Conservation (phyloP, 2,113 vertebrate species). For the Taurulus bubalis region DNA sequence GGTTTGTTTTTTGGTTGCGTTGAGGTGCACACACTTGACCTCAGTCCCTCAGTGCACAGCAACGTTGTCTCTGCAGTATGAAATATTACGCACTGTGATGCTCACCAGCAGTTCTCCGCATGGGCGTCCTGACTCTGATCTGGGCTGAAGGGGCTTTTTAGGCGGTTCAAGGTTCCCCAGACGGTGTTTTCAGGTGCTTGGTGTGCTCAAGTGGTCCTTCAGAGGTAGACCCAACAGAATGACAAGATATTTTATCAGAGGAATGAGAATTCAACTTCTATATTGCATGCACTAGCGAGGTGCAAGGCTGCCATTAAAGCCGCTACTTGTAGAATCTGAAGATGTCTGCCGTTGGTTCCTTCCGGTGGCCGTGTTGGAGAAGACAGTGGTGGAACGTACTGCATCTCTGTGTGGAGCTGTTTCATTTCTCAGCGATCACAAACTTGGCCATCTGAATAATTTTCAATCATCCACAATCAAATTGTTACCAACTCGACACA, state of each 20-base stretch:
- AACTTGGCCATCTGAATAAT: background rate
- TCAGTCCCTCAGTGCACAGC: background rate
- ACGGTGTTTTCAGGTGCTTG: background rate
- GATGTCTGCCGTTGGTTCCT: background rate
- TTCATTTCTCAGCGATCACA: background rate
- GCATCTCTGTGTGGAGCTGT: background rate
- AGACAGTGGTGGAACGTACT: background rate
- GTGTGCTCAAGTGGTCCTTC: background rate
- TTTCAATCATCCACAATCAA: background rate
- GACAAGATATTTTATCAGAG: too few species aligned
- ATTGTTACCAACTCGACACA: background rate
- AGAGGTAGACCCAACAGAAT: background rate
- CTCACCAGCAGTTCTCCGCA: background rate
- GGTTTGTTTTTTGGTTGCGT: slow-evolving; percentile 9
- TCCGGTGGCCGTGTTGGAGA: too few species aligned
- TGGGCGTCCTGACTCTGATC: background rate
- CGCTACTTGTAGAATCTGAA: background rate
- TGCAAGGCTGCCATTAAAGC: background rate
- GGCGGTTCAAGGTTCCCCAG: background rate
- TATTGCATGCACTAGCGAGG: background rate
- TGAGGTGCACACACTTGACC: slow-evolving; percentile 11
- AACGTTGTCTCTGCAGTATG: background rate
- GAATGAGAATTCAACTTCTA: too few species aligned
- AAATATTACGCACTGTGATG: background rate
- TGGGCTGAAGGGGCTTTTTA: background rate